These are phyloP conservation scores for Sander vitreus DNA, from an alignment of 2,113 vertebrate genomes.

Conservation along the genomic window DNA sequence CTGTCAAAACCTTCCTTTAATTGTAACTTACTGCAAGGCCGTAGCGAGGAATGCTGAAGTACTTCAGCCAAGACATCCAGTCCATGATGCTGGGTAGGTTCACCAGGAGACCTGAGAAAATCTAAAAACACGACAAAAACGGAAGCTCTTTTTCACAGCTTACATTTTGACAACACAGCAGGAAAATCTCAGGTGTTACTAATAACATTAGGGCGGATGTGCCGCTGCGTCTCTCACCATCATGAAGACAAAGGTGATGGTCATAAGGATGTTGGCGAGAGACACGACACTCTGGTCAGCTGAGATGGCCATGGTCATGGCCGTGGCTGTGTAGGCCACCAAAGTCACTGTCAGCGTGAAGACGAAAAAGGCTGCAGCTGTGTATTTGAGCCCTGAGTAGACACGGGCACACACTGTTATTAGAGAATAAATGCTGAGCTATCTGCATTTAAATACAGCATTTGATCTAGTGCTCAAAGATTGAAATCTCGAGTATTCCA, in stretches of 20 bases:
- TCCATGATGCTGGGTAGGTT: conserved; percentile 86
- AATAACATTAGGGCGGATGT: not conserved
- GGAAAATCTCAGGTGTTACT: not conserved
- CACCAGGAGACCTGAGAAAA: conserved; percentile 94
- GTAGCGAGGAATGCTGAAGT: conserved; percentile 93
- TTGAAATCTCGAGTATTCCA: not conserved
- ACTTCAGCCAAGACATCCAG: conserved; percentile 93
- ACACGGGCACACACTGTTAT: not conserved
- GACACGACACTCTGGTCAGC: conserved; percentile 88
- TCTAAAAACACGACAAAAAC: conserved; percentile 77
- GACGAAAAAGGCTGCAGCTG: conserved; percentile 84
- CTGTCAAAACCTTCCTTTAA: no score
- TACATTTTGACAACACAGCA: not conserved
- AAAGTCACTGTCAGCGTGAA: conserved; percentile 90
- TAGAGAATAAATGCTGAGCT: not conserved
- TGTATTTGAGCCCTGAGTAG: conserved; percentile 85
- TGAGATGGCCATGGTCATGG: conserved; percentile 92
- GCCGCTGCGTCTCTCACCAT: conserved; percentile 84
- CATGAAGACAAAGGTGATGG: conserved; percentile 93
- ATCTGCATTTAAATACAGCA: not conserved
- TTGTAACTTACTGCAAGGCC: conserved; percentile 86
- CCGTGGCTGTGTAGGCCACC: conserved; percentile 89
- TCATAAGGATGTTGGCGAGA: conserved; percentile 90
- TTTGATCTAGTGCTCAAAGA: not conserved
- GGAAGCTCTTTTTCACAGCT: not conserved